Conservation (phyloP, 2,888 invertebrate genomes). For the Taphrorychus bicolor region DNA sequence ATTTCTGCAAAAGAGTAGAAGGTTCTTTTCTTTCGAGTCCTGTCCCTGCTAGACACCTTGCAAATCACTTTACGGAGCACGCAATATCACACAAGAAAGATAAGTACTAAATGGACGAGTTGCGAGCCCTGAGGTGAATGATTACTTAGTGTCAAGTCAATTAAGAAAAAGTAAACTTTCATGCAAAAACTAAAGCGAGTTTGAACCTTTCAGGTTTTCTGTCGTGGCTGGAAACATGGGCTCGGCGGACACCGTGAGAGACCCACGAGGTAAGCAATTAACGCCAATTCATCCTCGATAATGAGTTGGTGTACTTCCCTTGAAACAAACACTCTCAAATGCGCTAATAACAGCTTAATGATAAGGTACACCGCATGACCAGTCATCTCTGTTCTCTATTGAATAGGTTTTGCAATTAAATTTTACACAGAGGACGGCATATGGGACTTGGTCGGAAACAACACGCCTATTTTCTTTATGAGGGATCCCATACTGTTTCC, state of each 20-base stretch:
- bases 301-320: background rate
- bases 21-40: too few species aligned
- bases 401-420: slow-evolving; percentile 82
- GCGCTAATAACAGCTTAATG: background rate
- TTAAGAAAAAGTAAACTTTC: too few species aligned
- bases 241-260: slow-evolving; percentile 86
- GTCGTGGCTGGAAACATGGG: slow-evolving; percentile 87
- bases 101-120: too few species aligned
- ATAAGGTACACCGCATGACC: background rate
- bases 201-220: slow-evolving; percentile 67
- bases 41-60: too few species aligned
- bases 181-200: too few species aligned
- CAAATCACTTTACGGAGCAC: too few species aligned
- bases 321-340: background rate
- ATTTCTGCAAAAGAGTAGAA: too few species aligned
- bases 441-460: slow-evolving; percentile 93
- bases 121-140: too few species aligned
- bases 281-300: background rate
- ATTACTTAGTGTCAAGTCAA: background rate
- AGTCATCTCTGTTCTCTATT: background rate
- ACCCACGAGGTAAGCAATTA: slow-evolving; percentile 67
- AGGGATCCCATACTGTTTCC: slow-evolving; percentile 88
- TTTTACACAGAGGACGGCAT: slow-evolving; percentile 90
- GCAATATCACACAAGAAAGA: too few species aligned
- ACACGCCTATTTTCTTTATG: slow-evolving; percentile 91